Conservation (phyloP, 2,888 invertebrate genomes). For the Scotopteryx bipunctaria region DNA sequence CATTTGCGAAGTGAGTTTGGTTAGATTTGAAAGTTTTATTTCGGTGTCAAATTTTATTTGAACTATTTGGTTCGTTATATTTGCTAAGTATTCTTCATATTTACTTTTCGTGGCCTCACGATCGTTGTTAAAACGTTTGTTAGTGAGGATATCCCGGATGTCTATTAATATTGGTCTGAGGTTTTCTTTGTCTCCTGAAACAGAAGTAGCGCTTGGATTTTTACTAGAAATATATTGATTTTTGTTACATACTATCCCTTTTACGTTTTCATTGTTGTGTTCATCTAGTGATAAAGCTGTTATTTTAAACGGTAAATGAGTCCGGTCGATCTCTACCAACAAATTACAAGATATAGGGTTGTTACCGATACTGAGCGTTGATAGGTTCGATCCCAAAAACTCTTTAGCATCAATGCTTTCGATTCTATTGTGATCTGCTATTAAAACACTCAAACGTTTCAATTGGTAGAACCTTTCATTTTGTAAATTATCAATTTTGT, state of each 20-base stretch:
- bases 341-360: conserved; percentile 63
- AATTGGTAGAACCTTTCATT: conserved; percentile 60
- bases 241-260: conserved; percentile 48
- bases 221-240: conserved; percentile 16
- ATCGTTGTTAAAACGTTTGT: conserved; percentile 28
- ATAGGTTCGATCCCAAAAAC: conserved; percentile 50
- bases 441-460: conserved; percentile 46
- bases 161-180: conserved; percentile 24
- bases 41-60: conserved; percentile 30
- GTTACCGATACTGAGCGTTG: conserved; percentile 60
- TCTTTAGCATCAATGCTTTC: conserved; percentile 47
- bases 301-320: conserved; percentile 39
- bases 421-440: conserved; percentile 63
- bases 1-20: conserved; percentile 28
- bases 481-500: conserved; percentile 54
- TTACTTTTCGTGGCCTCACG: conserved; percentile 10
- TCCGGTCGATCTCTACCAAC: conserved; percentile 48
- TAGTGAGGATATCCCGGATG: conserved; percentile 40
- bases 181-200: not conserved
- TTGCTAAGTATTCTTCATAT: conserved; percentile 29
- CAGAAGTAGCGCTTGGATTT: not conserved
- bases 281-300: conserved; percentile 49
- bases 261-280: conserved; percentile 39
- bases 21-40: conserved; percentile 33
- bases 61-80: conserved; percentile 34